Evolutionary conservation across 2,797 vertebrate genomes (phyloP).

Genomic region (Enteromius unitaeniatus): DNA sequence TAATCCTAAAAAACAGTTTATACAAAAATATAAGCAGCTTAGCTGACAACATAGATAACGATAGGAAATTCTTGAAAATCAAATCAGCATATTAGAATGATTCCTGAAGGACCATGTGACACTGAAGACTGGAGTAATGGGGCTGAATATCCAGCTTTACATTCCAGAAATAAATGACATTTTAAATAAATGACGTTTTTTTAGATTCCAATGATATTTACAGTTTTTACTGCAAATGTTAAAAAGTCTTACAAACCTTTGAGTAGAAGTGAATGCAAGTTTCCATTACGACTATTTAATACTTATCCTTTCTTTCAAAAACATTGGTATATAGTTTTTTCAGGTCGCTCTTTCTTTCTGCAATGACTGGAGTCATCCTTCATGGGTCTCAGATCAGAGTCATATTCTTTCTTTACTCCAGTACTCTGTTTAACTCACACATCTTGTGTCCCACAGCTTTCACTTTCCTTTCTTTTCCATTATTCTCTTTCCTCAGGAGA

Average conservation of each 20-base stretch:
- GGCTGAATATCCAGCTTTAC: background rate
- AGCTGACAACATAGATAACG: background rate
- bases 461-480: background rate
- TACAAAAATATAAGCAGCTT: too few species aligned
- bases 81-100: background rate
- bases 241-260: background rate
- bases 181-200: background rate
- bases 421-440: slow-evolving; percentile 8
- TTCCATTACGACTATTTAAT: background rate
- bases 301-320: background rate
- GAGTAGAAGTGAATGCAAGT: background rate
- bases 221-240: background rate
- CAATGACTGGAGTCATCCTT: slow-evolving; percentile 39
- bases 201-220: background rate
- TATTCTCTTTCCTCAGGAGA: slow-evolving; percentile 20
- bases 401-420: background rate
- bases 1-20: too few species aligned
- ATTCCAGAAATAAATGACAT: background rate
- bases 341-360: background rate
- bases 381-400: background rate
- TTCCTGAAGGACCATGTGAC: background rate
- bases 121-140: background rate
- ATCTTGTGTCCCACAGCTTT: background rate
- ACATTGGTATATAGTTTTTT: background rate
- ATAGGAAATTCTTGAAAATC: background rate